phyloP scores from a whole-genome alignment of 2,797 vertebrate species.

The Coluber constrictor region DNA sequence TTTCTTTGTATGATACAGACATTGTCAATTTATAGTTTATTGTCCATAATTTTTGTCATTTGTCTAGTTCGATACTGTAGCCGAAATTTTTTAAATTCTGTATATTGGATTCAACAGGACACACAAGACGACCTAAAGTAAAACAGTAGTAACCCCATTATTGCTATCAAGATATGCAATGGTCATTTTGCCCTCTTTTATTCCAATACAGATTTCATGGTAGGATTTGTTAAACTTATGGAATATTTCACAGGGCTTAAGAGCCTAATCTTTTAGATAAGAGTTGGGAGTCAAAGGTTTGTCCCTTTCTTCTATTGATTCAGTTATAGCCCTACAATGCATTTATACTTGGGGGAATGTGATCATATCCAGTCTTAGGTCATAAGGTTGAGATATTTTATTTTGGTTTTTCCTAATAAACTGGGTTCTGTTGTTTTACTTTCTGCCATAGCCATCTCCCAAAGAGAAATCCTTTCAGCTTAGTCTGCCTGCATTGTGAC shows the following conservation, averaged over 20 bases:
- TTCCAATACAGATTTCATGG: not conserved
- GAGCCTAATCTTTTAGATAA: not conserved
- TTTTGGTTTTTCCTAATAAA: not conserved
- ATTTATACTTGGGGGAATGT: not conserved
- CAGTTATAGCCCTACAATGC: not conserved
- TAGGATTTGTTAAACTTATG: not conserved
- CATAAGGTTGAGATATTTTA: not conserved
- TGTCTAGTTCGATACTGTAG: too few relatives aligned
- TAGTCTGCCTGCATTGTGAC: not conserved
- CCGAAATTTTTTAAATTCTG: slow-evolving; percentile 17
- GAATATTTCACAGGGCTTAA: not conserved
- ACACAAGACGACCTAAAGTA: slow-evolving; percentile 36
- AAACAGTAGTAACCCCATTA: slow-evolving; percentile 15
- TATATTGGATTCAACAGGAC: slow-evolving; percentile 26
- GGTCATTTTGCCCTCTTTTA: not conserved
- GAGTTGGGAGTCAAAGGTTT: not conserved
- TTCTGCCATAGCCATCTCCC: not conserved
- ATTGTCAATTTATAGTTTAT: too few relatives aligned
- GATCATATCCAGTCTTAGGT: not conserved
- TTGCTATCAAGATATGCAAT: not conserved
- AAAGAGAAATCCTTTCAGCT: not conserved
- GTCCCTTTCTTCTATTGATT: not conserved
- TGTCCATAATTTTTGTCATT: too few relatives aligned
- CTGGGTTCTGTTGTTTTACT: not conserved
- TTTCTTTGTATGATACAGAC: too few relatives aligned